A percentile compares a stretch with the other conserved stretches of the same genome.
phyloP scores from a whole-genome alignment of 2,888 invertebrate species.

The Drosophila tripunctata region DNA sequence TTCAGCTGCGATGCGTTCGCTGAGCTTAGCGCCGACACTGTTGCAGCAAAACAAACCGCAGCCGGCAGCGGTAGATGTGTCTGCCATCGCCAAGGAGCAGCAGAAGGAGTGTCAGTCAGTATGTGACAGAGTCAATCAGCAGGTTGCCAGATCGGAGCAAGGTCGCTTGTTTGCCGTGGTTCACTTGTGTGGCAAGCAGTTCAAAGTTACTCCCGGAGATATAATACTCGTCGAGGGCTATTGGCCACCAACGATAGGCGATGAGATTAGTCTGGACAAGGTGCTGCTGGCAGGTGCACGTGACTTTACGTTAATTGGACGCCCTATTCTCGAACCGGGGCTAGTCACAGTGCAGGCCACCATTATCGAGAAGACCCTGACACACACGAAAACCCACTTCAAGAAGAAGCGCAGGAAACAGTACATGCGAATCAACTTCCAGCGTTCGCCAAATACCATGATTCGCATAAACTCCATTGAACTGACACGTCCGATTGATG shows the following conservation, averaged over 20 bases:
- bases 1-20: constrained; percentile 68
- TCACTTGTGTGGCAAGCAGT: constrained; percentile 92
- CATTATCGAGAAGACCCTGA: constrained; percentile 92
- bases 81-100: constrained; percentile 56
- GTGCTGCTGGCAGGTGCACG: constrained; percentile 91
- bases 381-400: constrained; percentile 91
- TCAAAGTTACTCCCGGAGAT: constrained; percentile 94
- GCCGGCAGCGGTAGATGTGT: constrained; percentile 26
- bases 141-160: constrained; percentile 65
- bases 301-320: constrained; percentile 92
- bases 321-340: constrained; percentile 90
- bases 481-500: constrained; percentile 85
- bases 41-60: constrained; percentile 61
- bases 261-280: constrained; percentile 92
- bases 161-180: constrained; percentile 90
- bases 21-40: constrained; percentile 66
- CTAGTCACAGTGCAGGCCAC: constrained; percentile 91
- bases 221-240: constrained; percentile 92
- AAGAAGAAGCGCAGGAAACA: constrained; percentile 91
- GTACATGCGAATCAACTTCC: constrained; percentile 89
- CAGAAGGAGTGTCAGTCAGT: constrained; percentile 65
- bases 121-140: constrained; percentile 76
- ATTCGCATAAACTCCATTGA: constrained; percentile 91
- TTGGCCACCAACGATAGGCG: constrained; percentile 93
- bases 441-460: constrained; percentile 89